phyloP scores from a whole-genome alignment of 2,888 invertebrate genomes.

The Phorcus lineatus region DNA sequence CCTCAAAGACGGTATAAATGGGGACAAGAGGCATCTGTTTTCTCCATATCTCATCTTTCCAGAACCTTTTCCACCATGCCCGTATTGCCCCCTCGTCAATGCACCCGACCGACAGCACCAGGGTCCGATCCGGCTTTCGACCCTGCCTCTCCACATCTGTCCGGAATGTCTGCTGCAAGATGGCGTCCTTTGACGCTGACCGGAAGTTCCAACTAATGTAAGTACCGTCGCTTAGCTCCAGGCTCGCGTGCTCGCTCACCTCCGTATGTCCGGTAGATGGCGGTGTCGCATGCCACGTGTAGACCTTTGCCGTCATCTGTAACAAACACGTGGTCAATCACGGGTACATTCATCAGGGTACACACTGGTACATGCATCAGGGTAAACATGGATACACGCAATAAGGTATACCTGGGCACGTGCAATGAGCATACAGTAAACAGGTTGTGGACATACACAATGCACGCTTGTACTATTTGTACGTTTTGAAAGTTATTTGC shows the following conservation, averaged over 20 bases:
- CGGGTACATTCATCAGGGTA: too few species aligned
- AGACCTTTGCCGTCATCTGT: not conserved
- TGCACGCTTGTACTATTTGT: too few species aligned
- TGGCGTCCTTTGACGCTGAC: not conserved
- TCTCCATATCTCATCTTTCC: not conserved
- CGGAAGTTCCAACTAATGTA: constrained; percentile 5
- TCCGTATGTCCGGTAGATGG: not conserved
- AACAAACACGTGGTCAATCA: not conserved
- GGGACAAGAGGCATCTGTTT: not conserved
- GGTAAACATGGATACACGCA: too few species aligned
- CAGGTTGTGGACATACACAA: too few species aligned
- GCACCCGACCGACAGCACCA: not conserved
- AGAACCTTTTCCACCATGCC: not conserved
- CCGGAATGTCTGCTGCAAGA: not conserved
- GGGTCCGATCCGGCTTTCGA: not conserved
- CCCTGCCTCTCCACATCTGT: not conserved
- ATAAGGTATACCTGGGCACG: too few species aligned
- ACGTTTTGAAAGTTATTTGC: too few species aligned
- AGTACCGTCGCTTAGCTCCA: not conserved
- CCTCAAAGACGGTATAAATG: not conserved
- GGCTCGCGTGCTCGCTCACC: not conserved
- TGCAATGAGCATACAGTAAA: too few species aligned
- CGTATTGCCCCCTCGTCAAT: not conserved
- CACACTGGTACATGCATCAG: too few species aligned
- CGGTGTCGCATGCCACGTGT: not conserved